Conservation (phyloP, 2,797 vertebrate genomes). For the Hippocampus kuda region DNA sequence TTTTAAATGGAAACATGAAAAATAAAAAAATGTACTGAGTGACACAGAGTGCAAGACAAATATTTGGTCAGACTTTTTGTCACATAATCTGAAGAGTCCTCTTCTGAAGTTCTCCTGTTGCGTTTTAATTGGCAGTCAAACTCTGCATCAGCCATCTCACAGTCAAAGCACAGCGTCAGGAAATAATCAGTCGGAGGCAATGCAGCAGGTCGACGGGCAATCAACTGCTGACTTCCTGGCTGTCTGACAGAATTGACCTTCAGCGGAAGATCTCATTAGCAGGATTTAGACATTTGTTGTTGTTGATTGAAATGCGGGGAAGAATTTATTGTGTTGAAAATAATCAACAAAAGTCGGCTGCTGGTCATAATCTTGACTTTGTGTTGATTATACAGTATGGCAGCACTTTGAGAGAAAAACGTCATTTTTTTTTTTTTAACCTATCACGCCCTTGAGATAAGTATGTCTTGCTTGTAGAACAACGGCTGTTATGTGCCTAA, state of each 20-base stretch:
- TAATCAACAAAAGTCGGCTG: not conserved
- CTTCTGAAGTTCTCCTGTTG: constrained; percentile 5
- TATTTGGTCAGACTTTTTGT: not conserved
- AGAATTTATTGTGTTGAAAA: not conserved
- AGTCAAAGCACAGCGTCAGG: constrained; percentile 2
- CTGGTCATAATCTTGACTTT: not conserved
- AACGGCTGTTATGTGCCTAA: no score
- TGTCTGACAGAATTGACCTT: constrained; percentile 37
- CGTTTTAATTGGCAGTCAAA: constrained; percentile 37
- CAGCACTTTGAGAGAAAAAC: not conserved
- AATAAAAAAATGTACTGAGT: no score
- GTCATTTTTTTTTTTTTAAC: not conserved
- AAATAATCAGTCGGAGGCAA: constrained; percentile 14
- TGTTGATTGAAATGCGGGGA: not conserved
- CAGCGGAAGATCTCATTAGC: constrained; percentile 34
- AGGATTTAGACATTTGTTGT: constrained; percentile 5
- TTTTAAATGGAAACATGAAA: no score
- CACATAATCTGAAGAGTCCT: not conserved
- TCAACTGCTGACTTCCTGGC: constrained; percentile 29
- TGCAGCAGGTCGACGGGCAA: constrained; percentile 28
- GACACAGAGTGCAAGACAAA: not conserved
- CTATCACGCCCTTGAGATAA: no score
- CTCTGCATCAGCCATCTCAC: constrained; percentile 16
- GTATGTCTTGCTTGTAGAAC: no score
- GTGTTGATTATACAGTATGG: no score